These are phyloP conservation scores for Aphelinus certus DNA, from an alignment of 1,140 invertebrate genomes.

Conservation along the genomic window DNA sequence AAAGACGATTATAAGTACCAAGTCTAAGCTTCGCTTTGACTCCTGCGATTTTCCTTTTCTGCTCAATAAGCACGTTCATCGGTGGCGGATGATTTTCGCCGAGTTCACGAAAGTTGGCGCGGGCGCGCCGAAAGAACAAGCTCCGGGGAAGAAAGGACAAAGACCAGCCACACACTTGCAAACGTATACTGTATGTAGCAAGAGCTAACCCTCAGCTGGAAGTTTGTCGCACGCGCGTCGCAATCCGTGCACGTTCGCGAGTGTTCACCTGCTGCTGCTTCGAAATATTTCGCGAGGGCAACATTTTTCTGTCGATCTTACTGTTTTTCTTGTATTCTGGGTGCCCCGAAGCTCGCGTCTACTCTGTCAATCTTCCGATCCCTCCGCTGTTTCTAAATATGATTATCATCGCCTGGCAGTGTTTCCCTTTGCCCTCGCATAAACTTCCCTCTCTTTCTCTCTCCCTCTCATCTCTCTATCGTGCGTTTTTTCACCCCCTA, in stretches of 20 bases:
- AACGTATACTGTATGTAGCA: background rate
- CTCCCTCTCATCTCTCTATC: background rate
- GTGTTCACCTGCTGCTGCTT: background rate
- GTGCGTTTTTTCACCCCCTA: too few species aligned
- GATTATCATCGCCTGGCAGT: slow-evolving; percentile 7
- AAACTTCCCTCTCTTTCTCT: background rate
- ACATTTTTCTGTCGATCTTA: slow-evolving; percentile 28
- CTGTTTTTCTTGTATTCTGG: slow-evolving; percentile 1
- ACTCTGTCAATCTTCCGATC: slow-evolving; percentile 3
- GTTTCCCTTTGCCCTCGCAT: background rate
- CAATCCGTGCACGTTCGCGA: slow-evolving; percentile 30
- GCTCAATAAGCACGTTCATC: slow-evolving; percentile 29
- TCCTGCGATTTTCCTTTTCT: background rate
- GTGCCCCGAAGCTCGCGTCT: background rate
- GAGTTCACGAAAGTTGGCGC: slow-evolving; percentile 32
- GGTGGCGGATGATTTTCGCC: slow-evolving; percentile 28
- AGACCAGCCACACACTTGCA: background rate
- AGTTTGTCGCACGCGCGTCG: slow-evolving; percentile 9
- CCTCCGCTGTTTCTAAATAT: background rate
- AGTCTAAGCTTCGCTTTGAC: slow-evolving; percentile 5
- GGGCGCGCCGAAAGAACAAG: slow-evolving; percentile 9
- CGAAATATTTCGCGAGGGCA: background rate
- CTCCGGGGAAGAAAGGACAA: background rate
- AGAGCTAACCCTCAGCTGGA: background rate
- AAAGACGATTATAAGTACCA: slow-evolving; percentile 25